Conservation (phyloP, 2,888 invertebrate species). For the Marasmarcha lunaedactyla region DNA sequence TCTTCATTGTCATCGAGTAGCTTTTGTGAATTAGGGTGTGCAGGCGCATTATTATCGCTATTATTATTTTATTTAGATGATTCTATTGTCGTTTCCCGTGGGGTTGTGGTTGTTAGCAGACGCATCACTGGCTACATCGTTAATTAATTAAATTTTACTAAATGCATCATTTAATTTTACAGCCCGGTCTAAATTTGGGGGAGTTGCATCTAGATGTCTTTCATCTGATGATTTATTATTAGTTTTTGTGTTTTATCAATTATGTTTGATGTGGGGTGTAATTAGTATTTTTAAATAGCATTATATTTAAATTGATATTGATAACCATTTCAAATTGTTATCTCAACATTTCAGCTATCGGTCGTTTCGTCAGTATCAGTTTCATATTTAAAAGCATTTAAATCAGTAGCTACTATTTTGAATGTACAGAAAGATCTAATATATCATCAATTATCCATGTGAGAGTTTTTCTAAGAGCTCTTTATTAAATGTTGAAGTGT, state of each 20-base stretch:
- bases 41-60: slow-evolving; percentile 47
- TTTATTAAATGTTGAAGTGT: slow-evolving; percentile 65
- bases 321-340: no score
- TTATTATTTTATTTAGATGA: slow-evolving; percentile 36
- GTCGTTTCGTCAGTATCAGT: no score
- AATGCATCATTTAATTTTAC: slow-evolving; percentile 69
- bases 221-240: slow-evolving; percentile 27
- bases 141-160: slow-evolving; percentile 61
- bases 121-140: slow-evolving; percentile 62
- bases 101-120: slow-evolving; percentile 40
- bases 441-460: slow-evolving; percentile 58
- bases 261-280: slow-evolving; percentile 1
- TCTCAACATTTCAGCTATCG: no score
- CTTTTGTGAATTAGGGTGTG: slow-evolving; percentile 19
- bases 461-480: slow-evolving; percentile 53
- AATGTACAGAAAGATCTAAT: slow-evolving; percentile 51
- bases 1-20: slow-evolving; percentile 59
- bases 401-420: slow-evolving; percentile 56
- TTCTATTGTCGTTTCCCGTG: slow-evolving; percentile 29
- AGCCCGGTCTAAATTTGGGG: slow-evolving; percentile 65
- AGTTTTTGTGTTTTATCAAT: slow-evolving; percentile 2
- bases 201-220: slow-evolving; percentile 33
- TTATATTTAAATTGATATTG: slow-evolving; percentile 5
- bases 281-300: neutral
- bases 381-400: neutral